These are phyloP conservation scores for Amblyraja radiata DNA, from an alignment of 2,797 vertebrate species.

Conservation along the genomic window DNA sequence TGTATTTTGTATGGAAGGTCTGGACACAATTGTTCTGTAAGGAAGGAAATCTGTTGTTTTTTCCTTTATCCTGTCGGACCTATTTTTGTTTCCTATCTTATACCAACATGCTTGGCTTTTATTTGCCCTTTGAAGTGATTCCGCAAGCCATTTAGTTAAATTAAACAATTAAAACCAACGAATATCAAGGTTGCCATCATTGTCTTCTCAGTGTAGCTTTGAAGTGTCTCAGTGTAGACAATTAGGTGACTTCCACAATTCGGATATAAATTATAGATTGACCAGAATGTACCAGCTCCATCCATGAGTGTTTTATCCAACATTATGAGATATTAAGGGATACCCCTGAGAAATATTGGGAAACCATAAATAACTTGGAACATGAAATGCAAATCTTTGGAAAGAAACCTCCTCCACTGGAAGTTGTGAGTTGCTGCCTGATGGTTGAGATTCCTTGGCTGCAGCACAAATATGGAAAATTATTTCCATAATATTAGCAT, in stretches of 20 bases:
- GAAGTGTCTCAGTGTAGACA: background rate
- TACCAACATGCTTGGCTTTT: background rate
- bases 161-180: background rate
- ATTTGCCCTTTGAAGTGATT: background rate
- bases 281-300: background rate
- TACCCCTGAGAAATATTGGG: background rate
- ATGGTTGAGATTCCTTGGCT: background rate
- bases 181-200: background rate
- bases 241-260: background rate
- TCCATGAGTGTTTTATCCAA: background rate
- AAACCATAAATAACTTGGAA: background rate
- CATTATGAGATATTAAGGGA: background rate
- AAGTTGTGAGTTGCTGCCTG: background rate
- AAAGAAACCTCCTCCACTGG: background rate
- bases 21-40: background rate
- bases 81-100: background rate
- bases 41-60: background rate
- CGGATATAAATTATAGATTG: background rate
- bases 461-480: background rate
- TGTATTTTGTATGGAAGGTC: background rate
- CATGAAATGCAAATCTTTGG: background rate
- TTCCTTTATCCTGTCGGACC: background rate
- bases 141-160: background rate
- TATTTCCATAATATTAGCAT: background rate
- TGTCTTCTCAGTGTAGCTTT: too few species aligned